Evolutionary conservation across 1,140 invertebrate species (phyloP).

Genomic region (Conus betulinus): DNA sequence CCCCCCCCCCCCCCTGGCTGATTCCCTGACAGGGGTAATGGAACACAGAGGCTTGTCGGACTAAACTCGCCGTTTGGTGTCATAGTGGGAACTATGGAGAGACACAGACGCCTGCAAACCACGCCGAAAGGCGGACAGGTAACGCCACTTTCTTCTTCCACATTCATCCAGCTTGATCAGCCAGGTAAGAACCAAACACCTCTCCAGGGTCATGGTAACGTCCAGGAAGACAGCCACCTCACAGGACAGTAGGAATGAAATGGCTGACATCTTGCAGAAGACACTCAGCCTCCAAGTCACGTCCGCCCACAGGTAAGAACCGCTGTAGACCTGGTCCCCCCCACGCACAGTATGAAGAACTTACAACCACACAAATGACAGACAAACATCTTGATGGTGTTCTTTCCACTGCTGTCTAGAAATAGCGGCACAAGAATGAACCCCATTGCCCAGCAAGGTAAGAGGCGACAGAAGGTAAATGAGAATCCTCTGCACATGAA

Average conservation of each 20-base stretch:
- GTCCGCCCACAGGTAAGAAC: constrained; percentile 12
- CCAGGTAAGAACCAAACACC: neutral
- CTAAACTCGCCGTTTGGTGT: constrained; percentile 45
- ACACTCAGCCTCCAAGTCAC: constrained; percentile 23
- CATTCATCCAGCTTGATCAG: neutral
- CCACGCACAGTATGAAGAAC: constrained; percentile 15
- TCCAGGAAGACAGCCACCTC: constrained; percentile 32
- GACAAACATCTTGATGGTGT: constrained; percentile 1
- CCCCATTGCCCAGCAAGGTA: constrained; percentile 51
- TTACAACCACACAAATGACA: constrained; percentile 44
- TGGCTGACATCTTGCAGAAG: constrained; percentile 22
- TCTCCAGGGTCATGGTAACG: neutral
- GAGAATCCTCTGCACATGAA: constrained; percentile 28
- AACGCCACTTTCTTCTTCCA: neutral
- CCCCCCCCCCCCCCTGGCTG: too few relatives aligned
- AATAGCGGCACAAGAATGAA: constrained; percentile 26
- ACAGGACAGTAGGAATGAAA: constrained; percentile 37
- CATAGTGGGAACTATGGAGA: constrained; percentile 18
- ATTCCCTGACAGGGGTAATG: constrained; percentile 47
- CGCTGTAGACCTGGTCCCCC: constrained; percentile 53
- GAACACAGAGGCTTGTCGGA: constrained; percentile 48
- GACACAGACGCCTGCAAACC: constrained; percentile 23
- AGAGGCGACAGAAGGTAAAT: constrained; percentile 47
- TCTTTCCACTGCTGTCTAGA: neutral
- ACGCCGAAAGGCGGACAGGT: neutral